Conservation (phyloP, 2,797 vertebrate genomes). For the Microcaecilia unicolor region DNA sequence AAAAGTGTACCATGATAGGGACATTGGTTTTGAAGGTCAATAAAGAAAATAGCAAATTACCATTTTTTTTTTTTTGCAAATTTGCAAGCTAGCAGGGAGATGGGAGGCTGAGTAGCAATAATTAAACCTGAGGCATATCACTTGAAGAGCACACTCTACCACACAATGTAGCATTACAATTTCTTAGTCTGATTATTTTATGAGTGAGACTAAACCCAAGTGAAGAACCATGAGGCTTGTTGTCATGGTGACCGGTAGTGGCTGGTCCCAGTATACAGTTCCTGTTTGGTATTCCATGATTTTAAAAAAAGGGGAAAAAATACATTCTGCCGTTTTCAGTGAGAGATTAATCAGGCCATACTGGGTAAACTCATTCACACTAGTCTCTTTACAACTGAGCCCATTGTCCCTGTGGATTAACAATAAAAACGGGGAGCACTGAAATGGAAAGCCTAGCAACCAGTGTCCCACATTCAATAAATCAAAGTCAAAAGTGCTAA, state of each 20-base stretch:
- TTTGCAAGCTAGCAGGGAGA: too few relatives aligned
- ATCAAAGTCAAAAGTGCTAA: slow-evolving; percentile 19
- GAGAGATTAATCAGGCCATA: slow-evolving; percentile 29
- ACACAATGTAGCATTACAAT: background rate
- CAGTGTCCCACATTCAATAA: slow-evolving; percentile 21
- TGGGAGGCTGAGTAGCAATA: too few relatives aligned
- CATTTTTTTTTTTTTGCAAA: too few relatives aligned
- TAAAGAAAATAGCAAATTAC: too few relatives aligned
- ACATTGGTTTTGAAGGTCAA: too few relatives aligned
- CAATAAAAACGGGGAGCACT: slow-evolving; percentile 21
- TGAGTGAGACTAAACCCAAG: background rate
- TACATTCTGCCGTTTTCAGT: slow-evolving; percentile 8
- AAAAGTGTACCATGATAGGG: too few relatives aligned
- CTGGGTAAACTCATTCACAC: slow-evolving; percentile 8
- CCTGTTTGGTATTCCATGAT: slow-evolving; percentile 12
- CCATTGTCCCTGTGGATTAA: slow-evolving; percentile 8
- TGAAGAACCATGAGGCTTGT: background rate
- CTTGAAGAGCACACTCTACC: too few relatives aligned
- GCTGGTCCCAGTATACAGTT: slow-evolving; percentile 3
- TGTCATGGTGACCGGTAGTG: background rate
- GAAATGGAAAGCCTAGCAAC: slow-evolving; percentile 30
- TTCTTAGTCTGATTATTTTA: background rate
- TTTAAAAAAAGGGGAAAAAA: too few relatives aligned
- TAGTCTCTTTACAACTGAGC: background rate
- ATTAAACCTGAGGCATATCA: too few relatives aligned